These are phyloP conservation scores for Drosophila guanche DNA, from an alignment of 1,140 invertebrate species.

Conservation along the genomic window DNA sequence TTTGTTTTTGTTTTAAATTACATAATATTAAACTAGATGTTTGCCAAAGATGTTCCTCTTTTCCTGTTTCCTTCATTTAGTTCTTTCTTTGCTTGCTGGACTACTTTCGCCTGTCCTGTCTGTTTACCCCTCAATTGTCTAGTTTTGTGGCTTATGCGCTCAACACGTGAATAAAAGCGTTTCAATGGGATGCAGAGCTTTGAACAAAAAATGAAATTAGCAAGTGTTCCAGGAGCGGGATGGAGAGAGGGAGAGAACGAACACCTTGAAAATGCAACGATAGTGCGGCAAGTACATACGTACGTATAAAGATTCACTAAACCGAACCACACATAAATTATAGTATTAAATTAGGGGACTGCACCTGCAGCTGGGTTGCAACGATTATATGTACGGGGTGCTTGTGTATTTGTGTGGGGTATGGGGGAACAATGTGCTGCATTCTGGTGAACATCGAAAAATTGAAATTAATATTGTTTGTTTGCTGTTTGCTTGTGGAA, in stretches of 20 bases:
- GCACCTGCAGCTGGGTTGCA: constrained; percentile 27
- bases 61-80: constrained; percentile 14
- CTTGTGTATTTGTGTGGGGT: constrained; percentile 19
- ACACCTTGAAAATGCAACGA: constrained; percentile 61
- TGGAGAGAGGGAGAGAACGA: constrained; percentile 4
- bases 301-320: constrained; percentile 52
- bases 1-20: constrained; percentile 55
- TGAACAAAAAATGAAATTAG: constrained; percentile 1
- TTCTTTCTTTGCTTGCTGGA: constrained; percentile 38
- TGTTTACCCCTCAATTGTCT: constrained; percentile 66
- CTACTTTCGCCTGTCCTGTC: constrained; percentile 31
- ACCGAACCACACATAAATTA: constrained; percentile 61
- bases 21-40: constrained; percentile 79
- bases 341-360: constrained; percentile 56
- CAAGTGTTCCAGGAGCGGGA: not conserved
- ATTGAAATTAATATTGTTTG: constrained; percentile 19
- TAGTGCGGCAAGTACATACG: constrained; percentile 61
- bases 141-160: constrained; percentile 18
- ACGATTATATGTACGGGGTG: constrained; percentile 42
- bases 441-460: constrained; percentile 19
- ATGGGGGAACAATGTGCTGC: constrained; percentile 16
- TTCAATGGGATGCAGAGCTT: not conserved
- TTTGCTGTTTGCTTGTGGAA: constrained; percentile 55
- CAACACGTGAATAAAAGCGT: too few species aligned
- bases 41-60: constrained; percentile 48